Evolutionary conservation across 2,113 vertebrate genomes (phyloP).

Genomic region (Pitta sordida): DNA sequence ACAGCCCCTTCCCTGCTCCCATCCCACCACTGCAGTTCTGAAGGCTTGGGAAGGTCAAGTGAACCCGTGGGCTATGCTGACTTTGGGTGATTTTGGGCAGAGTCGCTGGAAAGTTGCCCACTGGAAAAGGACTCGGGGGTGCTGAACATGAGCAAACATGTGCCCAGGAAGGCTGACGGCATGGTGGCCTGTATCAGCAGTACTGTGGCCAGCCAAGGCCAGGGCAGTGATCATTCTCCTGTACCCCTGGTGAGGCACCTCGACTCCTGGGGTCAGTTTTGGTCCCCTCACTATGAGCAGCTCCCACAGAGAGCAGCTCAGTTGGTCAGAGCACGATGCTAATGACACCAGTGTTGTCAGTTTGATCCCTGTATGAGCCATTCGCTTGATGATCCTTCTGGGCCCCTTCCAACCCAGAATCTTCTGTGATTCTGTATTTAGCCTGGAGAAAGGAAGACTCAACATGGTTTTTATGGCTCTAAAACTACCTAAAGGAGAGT

Average conservation of each 20-base stretch:
- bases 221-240: background rate
- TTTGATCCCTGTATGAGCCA: background rate
- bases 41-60: background rate
- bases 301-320: background rate
- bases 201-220: background rate
- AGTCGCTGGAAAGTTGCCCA: background rate
- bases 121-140: background rate
- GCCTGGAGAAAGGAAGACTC: background rate
- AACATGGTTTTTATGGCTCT: background rate
- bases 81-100: background rate
- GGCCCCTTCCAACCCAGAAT: background rate
- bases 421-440: background rate
- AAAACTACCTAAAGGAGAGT: background rate
- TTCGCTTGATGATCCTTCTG: background rate
- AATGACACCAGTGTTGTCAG: background rate
- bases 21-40: background rate
- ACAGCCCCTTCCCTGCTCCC: slow-evolving; percentile 20
- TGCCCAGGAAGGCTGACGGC: background rate
- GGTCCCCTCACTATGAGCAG: background rate
- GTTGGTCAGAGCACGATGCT: background rate
- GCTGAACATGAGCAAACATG: fast-evolving
- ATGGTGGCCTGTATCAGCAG: background rate
- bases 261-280: background rate
- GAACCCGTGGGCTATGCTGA: fast-evolving
- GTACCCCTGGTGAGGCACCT: background rate